phyloP scores from a whole-genome alignment of 2,113 vertebrate species.

The Papio anubis region DNA sequence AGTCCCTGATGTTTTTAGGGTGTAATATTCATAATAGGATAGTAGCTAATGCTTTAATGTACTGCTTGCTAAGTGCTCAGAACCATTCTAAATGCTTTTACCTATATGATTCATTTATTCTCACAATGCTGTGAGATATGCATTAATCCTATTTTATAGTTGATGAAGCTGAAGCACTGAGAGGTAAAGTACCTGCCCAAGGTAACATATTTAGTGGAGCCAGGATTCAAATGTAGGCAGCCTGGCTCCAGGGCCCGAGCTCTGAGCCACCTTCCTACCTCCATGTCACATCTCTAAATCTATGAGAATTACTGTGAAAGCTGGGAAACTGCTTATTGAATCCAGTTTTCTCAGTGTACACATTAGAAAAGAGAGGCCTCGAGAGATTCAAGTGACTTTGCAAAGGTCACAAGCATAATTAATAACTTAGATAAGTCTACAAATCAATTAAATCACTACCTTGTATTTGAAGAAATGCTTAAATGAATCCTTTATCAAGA shows the following conservation, averaged over 20 bases:
- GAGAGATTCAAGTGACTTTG: conserved; percentile 34
- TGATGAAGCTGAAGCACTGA: not conserved
- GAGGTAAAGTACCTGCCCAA: not conserved
- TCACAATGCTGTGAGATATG: not conserved
- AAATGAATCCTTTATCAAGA: conserved; percentile 7
- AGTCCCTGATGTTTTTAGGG: not conserved
- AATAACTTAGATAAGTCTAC: conserved; percentile 8
- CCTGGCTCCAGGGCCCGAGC: not conserved
- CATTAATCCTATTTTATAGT: not conserved
- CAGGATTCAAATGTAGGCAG: not conserved
- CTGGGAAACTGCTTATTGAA: not conserved
- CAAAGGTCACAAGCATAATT: conserved; percentile 29
- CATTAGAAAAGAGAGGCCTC: not conserved
- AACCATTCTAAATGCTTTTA: not conserved
- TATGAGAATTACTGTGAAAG: not conserved
- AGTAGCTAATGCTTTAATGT: not conserved
- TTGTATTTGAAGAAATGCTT: conserved; percentile 4
- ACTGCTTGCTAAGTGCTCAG: not conserved
- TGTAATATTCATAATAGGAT: not conserved
- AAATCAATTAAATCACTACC: not conserved
- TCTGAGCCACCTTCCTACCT: not conserved
- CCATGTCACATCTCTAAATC: not conserved
- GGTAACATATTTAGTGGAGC: not conserved
- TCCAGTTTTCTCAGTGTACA: not conserved
- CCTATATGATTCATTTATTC: not conserved